A percentile compares a stretch with the other conserved stretches of the same genome.
These are phyloP conservation scores for Apamea anceps DNA, from an alignment of 2,888 invertebrate species.

Conservation along the genomic window DNA sequence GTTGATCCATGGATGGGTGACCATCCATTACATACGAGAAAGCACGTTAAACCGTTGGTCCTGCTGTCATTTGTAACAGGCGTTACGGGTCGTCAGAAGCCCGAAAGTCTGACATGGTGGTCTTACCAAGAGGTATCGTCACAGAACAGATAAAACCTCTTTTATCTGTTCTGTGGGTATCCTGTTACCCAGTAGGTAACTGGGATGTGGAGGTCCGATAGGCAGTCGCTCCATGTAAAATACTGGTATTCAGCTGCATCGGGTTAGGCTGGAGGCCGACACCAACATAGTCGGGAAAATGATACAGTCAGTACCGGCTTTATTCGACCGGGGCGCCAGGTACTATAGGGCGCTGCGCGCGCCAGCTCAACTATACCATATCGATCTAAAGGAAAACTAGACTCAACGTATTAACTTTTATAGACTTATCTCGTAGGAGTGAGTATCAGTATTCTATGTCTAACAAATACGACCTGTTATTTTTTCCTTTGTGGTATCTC, in stretches of 20 bases:
- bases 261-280: neutral
- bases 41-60: neutral
- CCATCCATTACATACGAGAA: neutral
- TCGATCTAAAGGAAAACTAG: too few relatives aligned
- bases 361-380: too few relatives aligned
- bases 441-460: too few relatives aligned
- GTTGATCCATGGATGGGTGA: neutral
- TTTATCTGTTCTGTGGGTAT: too few relatives aligned
- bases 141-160: too few relatives aligned
- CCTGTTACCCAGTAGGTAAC: neutral
- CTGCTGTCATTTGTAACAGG: neutral
- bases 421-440: too few relatives aligned
- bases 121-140: neutral
- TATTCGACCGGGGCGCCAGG: too few relatives aligned
- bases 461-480: too few relatives aligned
- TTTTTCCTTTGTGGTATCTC: too few relatives aligned
- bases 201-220: neutral
- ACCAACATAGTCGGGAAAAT: neutral
- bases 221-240: neutral
- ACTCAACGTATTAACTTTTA: too few relatives aligned
- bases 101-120: neutral
- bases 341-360: too few relatives aligned
- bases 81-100: neutral
- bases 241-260: neutral
- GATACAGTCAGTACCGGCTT: too few relatives aligned